Conservation (phyloP, 2,113 vertebrate genomes). For the Corythornis vintsioides region DNA sequence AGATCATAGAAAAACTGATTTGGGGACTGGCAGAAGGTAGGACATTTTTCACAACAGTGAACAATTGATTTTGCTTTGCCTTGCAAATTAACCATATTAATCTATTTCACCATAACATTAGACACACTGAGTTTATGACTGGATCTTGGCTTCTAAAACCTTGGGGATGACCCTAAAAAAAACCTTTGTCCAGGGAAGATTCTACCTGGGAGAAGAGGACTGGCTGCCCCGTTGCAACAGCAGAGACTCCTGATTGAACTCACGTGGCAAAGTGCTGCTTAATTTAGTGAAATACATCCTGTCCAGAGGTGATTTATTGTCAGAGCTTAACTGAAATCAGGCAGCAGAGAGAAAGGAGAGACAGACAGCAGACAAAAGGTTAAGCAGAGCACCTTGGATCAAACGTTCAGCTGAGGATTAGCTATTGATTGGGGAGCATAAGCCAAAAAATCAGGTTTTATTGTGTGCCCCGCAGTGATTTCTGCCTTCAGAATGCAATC, state of each 20-base stretch:
- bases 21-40: background rate
- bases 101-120: background rate
- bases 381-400: background rate
- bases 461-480: slow-evolving; percentile 12
- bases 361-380: background rate
- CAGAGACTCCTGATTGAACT: background rate
- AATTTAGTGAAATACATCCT: slow-evolving; percentile 12
- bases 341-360: background rate
- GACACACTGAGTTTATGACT: background rate
- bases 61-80: background rate
- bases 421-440: background rate
- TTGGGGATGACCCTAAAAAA: background rate
- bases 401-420: slow-evolving; percentile 5
- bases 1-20: background rate
- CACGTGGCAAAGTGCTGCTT: background rate
- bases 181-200: background rate
- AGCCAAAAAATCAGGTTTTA: slow-evolving; percentile 41
- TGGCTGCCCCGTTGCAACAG: background rate
- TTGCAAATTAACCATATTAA: background rate
- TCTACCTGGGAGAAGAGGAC: background rate
- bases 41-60: background rate
- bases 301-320: background rate
- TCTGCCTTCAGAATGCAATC: slow-evolving; percentile 23
- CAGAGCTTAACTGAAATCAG: slow-evolving; percentile 14
- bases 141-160: background rate